A percentile compares a stretch with the other conserved stretches of the same genome.
phyloP scores from a whole-genome alignment of 92 coral and sea anemone genomes.

The Zoanthus sansibaricus region DNA sequence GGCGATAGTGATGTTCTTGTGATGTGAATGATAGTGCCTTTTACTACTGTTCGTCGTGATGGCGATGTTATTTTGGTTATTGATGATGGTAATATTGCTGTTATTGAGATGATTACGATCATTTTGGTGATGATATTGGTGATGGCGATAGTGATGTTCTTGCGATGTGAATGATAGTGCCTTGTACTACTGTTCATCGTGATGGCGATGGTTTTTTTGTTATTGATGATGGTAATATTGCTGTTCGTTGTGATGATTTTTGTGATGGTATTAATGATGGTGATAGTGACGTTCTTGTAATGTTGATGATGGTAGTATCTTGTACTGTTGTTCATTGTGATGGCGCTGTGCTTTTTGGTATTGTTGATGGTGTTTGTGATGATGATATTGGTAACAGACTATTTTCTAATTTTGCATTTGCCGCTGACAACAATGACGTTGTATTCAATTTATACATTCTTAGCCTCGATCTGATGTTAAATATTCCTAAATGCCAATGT shows the following conservation, averaged over 20 bases:
- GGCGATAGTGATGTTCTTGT: no score
- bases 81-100: no score
- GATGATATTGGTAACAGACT: not conserved
- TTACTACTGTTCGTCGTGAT: no score
- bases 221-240: not conserved
- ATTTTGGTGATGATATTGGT: not conserved
- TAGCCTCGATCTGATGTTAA: no score
- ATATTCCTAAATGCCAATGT: no score
- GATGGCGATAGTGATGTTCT: not conserved
- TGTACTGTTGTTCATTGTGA: not conserved
- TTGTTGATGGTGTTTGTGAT: not conserved
- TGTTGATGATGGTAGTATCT: not conserved
- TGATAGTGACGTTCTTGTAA: not conserved
- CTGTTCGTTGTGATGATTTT: not conserved
- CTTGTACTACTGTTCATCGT: not conserved
- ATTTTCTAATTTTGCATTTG: no score
- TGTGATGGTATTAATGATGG: not conserved
- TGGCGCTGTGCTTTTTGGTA: not conserved
- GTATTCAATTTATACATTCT: no score
- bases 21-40: no score
- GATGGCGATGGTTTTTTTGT: not conserved
- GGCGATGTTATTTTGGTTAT: no score
- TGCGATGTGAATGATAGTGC: not conserved
- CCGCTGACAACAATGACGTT: no score
- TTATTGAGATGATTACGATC: not conserved